phyloP scores from a whole-genome alignment of 1,140 invertebrate genomes.

The Pseudomyrmex sp. region DNA sequence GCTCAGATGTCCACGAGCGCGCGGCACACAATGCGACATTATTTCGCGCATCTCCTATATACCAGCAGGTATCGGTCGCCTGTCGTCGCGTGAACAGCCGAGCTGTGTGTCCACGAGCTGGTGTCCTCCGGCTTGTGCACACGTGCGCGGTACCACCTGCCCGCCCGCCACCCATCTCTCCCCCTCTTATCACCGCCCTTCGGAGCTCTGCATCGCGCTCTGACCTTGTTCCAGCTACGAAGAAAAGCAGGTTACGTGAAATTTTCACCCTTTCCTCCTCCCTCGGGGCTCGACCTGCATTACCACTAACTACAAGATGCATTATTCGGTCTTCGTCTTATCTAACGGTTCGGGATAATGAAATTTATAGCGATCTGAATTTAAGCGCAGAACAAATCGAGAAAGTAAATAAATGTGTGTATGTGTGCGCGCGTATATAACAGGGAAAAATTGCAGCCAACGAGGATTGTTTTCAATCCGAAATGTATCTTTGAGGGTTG shows the following conservation, averaged over 20 bases:
- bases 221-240: slow-evolving; percentile 53
- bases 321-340: slow-evolving; percentile 24
- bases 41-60: slow-evolving; percentile 17
- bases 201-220: slow-evolving; percentile 29
- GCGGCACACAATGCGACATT: slow-evolving; percentile 29
- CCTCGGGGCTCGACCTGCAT: slow-evolving; percentile 28
- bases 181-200: slow-evolving; percentile 33
- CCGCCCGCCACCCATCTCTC: slow-evolving; percentile 22
- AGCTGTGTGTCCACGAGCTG: slow-evolving; percentile 11
- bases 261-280: slow-evolving; percentile 9
- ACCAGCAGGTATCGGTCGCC: neutral
- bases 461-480: neutral
- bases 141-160: slow-evolving; percentile 52
- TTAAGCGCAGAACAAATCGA: neutral
- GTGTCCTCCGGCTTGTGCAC: slow-evolving; percentile 42
- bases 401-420: neutral
- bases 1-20: slow-evolving; percentile 12
- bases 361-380: slow-evolving; percentile 27
- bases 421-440: too few species aligned
- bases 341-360: slow-evolving; percentile 3
- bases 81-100: slow-evolving; percentile 3
- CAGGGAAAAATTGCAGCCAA: neutral
- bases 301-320: neutral
- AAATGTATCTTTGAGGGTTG: neutral
- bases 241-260: slow-evolving; percentile 55